Conservation (phyloP, 1,140 invertebrate genomes). For the Dendroctonus ponderosae region DNA sequence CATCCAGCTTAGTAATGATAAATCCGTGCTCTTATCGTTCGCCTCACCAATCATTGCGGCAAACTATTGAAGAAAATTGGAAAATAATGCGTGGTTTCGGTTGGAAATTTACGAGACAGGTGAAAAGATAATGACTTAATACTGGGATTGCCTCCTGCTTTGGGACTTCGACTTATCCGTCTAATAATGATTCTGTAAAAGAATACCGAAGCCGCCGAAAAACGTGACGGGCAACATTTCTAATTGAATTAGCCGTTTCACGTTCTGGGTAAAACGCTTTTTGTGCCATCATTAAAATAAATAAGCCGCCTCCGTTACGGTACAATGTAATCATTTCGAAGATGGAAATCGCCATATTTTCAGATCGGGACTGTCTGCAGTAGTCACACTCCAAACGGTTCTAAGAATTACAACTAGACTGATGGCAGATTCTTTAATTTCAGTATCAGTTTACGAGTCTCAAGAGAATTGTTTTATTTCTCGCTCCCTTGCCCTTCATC, state of each 20-base stretch:
- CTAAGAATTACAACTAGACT: no score
- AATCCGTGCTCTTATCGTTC: no score
- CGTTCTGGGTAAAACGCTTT: conserved; percentile 13
- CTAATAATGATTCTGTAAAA: conserved; percentile 23
- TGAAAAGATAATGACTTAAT: conserved; percentile 36
- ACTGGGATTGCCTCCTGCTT: conserved; percentile 22
- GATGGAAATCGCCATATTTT: no score
- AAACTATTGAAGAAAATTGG: conserved; percentile 16
- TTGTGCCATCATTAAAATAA: conserved; percentile 27
- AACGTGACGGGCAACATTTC: conserved; percentile 29
- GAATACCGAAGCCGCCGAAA: conserved; percentile 21
- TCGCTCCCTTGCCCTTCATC: no score
- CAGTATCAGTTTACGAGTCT: no score
- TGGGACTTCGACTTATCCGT: conserved; percentile 6
- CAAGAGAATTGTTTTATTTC: no score
- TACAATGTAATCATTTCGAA: background rate
- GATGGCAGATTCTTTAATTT: no score
- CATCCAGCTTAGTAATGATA: no score
- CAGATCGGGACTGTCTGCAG: no score
- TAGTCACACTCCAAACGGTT: no score
- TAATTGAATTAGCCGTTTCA: conserved; percentile 25
- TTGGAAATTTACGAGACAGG: conserved; percentile 30
- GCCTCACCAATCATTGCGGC: conserved; percentile 4
- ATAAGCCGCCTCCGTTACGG: conserved; percentile 19
- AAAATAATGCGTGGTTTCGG: conserved; percentile 21